phyloP scores from a whole-genome alignment of 2,113 vertebrate genomes.

The Hippocampus comes region DNA sequence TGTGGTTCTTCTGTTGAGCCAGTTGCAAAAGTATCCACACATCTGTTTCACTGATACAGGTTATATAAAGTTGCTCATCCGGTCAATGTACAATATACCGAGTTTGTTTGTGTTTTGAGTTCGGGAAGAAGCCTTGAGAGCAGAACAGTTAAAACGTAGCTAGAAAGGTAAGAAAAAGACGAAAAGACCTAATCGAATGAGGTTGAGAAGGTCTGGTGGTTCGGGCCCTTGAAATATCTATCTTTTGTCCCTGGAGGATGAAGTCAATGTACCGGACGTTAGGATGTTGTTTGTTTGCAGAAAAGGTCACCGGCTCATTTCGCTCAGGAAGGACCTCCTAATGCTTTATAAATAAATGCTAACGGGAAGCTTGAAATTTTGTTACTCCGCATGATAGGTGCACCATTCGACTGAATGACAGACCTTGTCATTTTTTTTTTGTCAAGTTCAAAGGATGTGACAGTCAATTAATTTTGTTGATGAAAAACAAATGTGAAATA shows the following conservation, averaged over 20 bases:
- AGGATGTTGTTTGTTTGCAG: neutral
- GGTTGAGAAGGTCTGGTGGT: conserved; percentile 5
- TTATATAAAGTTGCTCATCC: neutral
- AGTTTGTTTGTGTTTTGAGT: neutral
- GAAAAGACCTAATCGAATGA: conserved; percentile 16
- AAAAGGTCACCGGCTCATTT: conserved; percentile 24
- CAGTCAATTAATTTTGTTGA: neutral
- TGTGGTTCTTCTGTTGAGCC: neutral
- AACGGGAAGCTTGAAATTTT: conserved; percentile 8
- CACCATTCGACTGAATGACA: neutral
- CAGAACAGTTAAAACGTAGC: neutral
- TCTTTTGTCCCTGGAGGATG: conserved; percentile 9
- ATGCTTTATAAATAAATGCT: conserved; percentile 32
- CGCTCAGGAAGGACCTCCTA: conserved; percentile 15
- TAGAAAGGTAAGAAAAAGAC: conserved; percentile 1
- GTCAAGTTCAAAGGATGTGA: neutral
- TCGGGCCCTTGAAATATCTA: conserved; percentile 10
- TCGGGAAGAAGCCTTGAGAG: neutral
- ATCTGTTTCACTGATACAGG: neutral
- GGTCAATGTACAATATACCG: neutral
- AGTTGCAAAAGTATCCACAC: neutral
- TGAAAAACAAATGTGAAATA: neutral
- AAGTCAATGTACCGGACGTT: conserved; percentile 1
- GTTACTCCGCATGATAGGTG: neutral
- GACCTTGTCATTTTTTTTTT: neutral